Base-by-base conservation (phyloP, 64 coral and sea anemone genomes). In the Orbicella faveolata region DNA sequence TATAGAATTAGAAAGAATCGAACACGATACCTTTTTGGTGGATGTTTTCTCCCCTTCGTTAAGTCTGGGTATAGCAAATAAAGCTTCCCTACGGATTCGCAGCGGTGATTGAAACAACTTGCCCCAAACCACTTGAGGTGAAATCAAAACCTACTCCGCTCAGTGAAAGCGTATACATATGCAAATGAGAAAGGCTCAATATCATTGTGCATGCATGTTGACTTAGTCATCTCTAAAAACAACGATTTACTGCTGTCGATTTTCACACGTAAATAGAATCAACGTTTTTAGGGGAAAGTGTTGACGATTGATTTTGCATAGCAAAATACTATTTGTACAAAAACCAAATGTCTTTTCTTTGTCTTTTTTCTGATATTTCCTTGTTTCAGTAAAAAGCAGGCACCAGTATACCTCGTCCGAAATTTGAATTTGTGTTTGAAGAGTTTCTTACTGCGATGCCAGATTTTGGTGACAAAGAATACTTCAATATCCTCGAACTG, bases 201-300 rank as follows among this genome's bases (percentile, higher is more conserved):
- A 82, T 82, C 57, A 62, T 66, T 85, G 36, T 72, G 63, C 0
- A 8, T 16, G 82, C 2, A 73, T 69, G 39, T 85, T 85, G 82
- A 85, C 65, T 72, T 78, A 37, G 36, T 85, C 73, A 85, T 85
- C 79, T 68, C 53, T 26, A 48, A 73, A 85, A 53, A 66, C 9
- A 72, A 72, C 18, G 11, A 72, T 30, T 72, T 39, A 44, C 61
- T 72, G 82, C 64, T 70, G 61, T 48, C 63, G 35, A 85, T 69
- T 72, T 33, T 85, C 64, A 7, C 65, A 85, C 82, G 9, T 72
- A 51, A 68, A 84, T 66, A 23, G 12, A 41, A 44, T 30, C 64
- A 44, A 19, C 7, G 63, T 69, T 30, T 44, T 65, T 66, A 18
- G 8, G 16, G 13, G 75, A 78, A 78, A 44, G 41, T 20, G 37